Evolutionary conservation across 2,888 invertebrate species (phyloP).

Genomic region (Luperina testacea): DNA sequence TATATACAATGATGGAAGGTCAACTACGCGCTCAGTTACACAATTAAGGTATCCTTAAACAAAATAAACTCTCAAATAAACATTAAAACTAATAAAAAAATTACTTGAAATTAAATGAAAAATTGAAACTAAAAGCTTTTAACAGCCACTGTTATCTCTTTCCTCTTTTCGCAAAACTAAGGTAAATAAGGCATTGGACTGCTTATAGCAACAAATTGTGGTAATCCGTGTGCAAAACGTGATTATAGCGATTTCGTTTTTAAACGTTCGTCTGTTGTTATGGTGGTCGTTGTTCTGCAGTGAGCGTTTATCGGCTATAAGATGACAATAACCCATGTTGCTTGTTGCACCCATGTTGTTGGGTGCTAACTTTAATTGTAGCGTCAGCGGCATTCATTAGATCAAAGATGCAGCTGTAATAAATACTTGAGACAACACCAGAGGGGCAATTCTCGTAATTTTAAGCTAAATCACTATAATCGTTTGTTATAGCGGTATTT

Average conservation of each 20-base stretch:
- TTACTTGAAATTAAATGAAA: no score
- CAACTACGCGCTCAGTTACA: conserved; percentile 23
- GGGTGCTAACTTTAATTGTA: not conserved
- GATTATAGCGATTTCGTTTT: not conserved
- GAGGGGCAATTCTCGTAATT: no score
- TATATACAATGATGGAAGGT: conserved; percentile 49
- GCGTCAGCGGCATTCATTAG: not conserved
- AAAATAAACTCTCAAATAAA: not conserved
- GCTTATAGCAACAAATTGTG: not conserved
- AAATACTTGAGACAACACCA: no score
- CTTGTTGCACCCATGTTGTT: no score
- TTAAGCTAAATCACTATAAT: not conserved
- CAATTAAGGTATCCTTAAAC: not conserved
- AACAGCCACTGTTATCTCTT: not conserved
- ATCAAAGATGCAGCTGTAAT: no score
- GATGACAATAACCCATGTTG: not conserved
- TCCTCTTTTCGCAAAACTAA: not conserved
- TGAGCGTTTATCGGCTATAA: no score
- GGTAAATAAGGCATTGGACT: not conserved
- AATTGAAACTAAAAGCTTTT: not conserved
- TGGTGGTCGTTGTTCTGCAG: not conserved
- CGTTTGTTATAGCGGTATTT: not conserved
- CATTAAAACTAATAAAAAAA: not conserved
- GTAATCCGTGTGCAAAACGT: conserved; percentile 29
- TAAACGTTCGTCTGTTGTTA: not conserved